These are phyloP conservation scores for Busseola fusca DNA, from an alignment of 2,888 invertebrate genomes.

Conservation along the genomic window DNA sequence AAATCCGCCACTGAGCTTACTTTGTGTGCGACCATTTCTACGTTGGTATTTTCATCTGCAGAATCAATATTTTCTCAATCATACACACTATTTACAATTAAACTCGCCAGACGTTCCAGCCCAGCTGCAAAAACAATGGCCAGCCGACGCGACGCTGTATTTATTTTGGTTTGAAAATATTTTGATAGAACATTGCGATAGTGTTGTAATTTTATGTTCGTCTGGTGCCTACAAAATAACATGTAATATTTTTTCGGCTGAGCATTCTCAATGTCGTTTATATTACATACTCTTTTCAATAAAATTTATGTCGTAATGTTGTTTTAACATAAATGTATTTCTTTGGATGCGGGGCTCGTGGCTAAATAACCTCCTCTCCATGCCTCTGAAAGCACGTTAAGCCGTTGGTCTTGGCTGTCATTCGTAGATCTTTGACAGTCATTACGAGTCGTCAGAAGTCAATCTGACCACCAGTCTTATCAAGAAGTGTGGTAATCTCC, in stretches of 20 bases:
- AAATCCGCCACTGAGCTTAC: no score
- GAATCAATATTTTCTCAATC: slow-evolving; percentile 7
- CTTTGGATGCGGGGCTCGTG: no score
- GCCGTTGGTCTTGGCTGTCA: no score
- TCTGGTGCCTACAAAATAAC: neutral
- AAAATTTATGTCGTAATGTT: neutral
- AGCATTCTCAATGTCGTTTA: neutral
- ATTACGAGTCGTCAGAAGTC: no score
- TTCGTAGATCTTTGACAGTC: no score
- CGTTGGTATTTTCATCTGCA: neutral
- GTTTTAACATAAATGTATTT: no score
- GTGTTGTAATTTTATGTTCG: neutral
- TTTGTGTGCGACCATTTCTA: neutral
- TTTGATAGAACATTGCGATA: slow-evolving; percentile 20
- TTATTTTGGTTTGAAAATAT: slow-evolving; percentile 22
- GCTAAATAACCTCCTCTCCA: no score
- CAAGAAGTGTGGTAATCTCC: no score
- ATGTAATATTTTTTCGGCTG: neutral
- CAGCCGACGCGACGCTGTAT: neutral
- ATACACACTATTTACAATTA: slow-evolving; percentile 19
- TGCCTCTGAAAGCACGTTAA: no score
- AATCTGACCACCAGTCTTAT: no score
- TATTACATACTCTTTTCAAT: neutral
- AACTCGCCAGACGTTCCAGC: slow-evolving; percentile 26
- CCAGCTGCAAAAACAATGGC: slow-evolving; percentile 43